phyloP scores from a whole-genome alignment of 2,888 invertebrate genomes.

The Laspeyria flexula region DNA sequence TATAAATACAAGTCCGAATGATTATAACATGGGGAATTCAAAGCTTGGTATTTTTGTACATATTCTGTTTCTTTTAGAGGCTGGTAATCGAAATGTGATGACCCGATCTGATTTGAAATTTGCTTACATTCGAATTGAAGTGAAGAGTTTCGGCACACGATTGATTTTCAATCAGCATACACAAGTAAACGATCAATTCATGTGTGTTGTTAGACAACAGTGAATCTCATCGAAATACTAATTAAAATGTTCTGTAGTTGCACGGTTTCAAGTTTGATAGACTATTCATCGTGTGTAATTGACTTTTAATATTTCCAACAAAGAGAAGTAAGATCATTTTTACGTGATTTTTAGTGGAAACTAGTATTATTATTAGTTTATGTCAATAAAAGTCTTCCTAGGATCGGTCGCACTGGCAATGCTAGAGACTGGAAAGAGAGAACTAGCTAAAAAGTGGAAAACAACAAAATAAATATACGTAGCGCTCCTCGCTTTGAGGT shows the following conservation, averaged over 20 bases:
- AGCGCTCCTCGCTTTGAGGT: no score
- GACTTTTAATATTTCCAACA: no score
- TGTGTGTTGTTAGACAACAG: background rate
- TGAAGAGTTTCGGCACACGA: background rate
- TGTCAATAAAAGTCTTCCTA: no score
- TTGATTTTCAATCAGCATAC: slow-evolving; percentile 4
- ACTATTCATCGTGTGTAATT: no score
- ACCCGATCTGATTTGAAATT: slow-evolving; percentile 1
- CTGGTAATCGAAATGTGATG: slow-evolving; percentile 2
- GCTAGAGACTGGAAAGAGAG: no score
- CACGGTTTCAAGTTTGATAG: background rate
- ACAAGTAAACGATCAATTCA: slow-evolving; percentile 11
- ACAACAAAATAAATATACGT: no score
- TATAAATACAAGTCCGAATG: background rate
- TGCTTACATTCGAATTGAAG: slow-evolving; percentile 4
- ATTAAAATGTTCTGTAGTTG: background rate
- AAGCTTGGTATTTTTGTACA: background rate
- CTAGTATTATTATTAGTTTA: no score
- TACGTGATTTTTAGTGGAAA: no score
- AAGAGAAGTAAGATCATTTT: no score
- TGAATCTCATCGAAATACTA: background rate
- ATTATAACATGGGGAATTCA: background rate
- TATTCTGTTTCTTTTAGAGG: background rate
- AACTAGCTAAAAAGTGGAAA: no score
- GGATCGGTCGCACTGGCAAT: no score